phyloP scores from a whole-genome alignment of 1,140 invertebrate species.

The Ostrea denselamellosa region DNA sequence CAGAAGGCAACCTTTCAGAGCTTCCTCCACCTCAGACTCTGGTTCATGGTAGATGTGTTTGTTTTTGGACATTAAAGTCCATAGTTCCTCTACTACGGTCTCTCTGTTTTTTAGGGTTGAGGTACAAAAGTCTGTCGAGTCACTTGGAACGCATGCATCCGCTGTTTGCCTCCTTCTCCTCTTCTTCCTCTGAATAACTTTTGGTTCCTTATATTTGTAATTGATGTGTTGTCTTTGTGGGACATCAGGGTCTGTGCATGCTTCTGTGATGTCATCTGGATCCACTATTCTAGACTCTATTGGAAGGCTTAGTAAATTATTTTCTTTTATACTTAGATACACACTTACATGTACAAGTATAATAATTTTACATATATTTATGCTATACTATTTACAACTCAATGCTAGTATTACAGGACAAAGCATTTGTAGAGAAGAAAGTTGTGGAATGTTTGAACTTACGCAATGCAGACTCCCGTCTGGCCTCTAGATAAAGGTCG shows the following conservation, averaged over 20 bases:
- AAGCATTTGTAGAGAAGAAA: background rate
- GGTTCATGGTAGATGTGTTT: slow-evolving; percentile 61
- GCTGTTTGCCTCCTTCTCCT: slow-evolving; percentile 39
- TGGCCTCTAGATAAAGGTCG: slow-evolving; percentile 41
- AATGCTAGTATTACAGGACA: too few species aligned
- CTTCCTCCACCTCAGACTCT: slow-evolving; percentile 48
- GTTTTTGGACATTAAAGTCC: slow-evolving; percentile 53
- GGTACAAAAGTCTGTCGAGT: slow-evolving; percentile 56
- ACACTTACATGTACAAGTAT: background rate
- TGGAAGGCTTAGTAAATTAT: background rate
- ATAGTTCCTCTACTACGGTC: slow-evolving; percentile 51
- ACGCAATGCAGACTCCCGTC: slow-evolving; percentile 57
- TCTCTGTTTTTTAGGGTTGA: slow-evolving; percentile 44
- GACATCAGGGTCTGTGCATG: slow-evolving; percentile 53
- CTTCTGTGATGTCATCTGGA: slow-evolving; percentile 60
- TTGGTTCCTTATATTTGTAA: slow-evolving; percentile 54
- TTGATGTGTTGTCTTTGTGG: slow-evolving; percentile 50
- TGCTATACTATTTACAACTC: background rate
- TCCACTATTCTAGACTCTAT: slow-evolving; percentile 60
- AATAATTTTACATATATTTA: background rate
- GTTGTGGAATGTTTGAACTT: background rate
- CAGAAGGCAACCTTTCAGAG: slow-evolving; percentile 60
- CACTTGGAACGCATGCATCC: slow-evolving; percentile 56
- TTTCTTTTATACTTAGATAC: background rate
- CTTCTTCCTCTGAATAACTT: slow-evolving; percentile 42